Evolutionary conservation across 2,797 vertebrate genomes (phyloP).

Genomic region (Hydrophis major): DNA sequence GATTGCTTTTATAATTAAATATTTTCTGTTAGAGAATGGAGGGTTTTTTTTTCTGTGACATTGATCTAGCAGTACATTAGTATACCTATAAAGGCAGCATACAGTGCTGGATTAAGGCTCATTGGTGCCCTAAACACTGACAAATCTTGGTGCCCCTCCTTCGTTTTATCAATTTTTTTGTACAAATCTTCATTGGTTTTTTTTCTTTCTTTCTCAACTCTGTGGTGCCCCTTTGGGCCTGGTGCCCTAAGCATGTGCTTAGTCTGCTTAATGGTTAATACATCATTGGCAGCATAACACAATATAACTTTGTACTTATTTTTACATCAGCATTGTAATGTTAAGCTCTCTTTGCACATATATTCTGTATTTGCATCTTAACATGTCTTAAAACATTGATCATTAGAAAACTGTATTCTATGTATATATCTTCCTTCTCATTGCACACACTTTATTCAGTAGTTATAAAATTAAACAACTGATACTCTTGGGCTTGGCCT

Average conservation of each 20-base stretch:
- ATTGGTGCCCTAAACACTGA: too few relatives aligned
- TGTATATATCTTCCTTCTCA: constrained; percentile 14
- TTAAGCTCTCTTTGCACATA: constrained; percentile 53
- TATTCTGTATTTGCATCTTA: constrained; percentile 63
- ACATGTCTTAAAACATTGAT: constrained; percentile 69
- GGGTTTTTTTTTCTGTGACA: constrained; percentile 23
- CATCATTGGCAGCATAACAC: too few relatives aligned
- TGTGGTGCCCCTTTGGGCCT: too few relatives aligned
- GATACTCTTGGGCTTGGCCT: constrained; percentile 66
- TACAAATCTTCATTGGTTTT: too few relatives aligned
- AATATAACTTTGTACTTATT: background rate
- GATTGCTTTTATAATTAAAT: background rate
- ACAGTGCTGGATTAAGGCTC: too few relatives aligned
- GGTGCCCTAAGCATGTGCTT: too few relatives aligned
- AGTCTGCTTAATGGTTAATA: too few relatives aligned
- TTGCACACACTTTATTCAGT: constrained; percentile 55
- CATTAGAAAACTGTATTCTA: constrained; percentile 55
- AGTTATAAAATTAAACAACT: constrained; percentile 72
- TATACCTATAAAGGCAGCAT: background rate
- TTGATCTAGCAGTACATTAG: constrained; percentile 32
- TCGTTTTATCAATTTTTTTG: too few relatives aligned
- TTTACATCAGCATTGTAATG: constrained; percentile 34
- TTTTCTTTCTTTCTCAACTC: too few relatives aligned
- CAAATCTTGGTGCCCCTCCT: too few relatives aligned
- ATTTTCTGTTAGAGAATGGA: constrained; percentile 21